Conservation (phyloP, 2,797 vertebrate genomes). For the Chrysocyon brachyurus region DNA sequence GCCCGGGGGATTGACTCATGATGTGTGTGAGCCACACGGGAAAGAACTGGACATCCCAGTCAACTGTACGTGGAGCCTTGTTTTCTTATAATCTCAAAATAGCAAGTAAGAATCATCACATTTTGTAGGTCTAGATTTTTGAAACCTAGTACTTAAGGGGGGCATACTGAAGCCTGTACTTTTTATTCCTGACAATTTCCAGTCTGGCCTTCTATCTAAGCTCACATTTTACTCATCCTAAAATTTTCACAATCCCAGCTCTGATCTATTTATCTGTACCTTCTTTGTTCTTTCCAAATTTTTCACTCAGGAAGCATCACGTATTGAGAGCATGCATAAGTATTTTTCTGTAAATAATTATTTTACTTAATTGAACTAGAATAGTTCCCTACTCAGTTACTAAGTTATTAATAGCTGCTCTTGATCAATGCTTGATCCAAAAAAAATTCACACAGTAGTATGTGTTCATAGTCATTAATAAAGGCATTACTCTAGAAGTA, state of each 20-base stretch:
- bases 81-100: background rate
- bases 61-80: rapidly evolving
- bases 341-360: slow-evolving; percentile 56
- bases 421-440: background rate
- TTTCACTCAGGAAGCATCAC: background rate
- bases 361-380: slow-evolving; percentile 48
- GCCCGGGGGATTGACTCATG: background rate
- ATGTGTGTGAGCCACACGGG: background rate
- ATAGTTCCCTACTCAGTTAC: background rate
- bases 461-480: background rate
- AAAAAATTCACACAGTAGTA: background rate
- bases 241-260: background rate
- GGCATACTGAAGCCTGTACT: background rate
- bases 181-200: background rate
- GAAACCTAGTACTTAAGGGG: background rate
- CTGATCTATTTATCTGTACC: background rate
- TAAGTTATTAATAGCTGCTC: background rate
- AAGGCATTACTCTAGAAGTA: background rate
- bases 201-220: background rate
- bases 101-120: background rate
- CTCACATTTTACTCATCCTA: background rate
- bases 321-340: background rate
- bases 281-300: background rate
- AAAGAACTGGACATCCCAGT: background rate
- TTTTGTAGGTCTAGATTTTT: background rate